phyloP scores from a whole-genome alignment of 2,797 vertebrate species.

The Xyrichtys novacula region DNA sequence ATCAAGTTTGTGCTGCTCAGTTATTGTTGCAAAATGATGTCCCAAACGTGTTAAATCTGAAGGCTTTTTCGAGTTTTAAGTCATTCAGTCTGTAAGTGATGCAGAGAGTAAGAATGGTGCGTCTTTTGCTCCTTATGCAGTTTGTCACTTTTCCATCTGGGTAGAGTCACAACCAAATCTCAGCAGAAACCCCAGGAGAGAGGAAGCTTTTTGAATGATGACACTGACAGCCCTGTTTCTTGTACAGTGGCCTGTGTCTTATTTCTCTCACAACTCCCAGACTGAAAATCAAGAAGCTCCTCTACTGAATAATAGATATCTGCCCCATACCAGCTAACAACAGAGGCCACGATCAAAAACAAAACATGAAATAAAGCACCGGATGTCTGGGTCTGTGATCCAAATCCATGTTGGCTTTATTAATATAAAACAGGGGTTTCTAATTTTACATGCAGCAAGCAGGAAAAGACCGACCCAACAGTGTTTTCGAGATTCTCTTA shows the following conservation, averaged over 20 bases:
- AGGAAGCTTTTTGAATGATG: constrained; percentile 47
- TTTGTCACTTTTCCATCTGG: constrained; percentile 36
- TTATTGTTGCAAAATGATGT: background rate
- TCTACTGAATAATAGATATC: constrained; percentile 77
- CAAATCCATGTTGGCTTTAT: constrained; percentile 62
- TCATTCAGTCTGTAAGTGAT: constrained; percentile 17
- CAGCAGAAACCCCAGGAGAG: constrained; percentile 16
- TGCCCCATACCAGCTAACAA: constrained; percentile 46
- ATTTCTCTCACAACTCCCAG: constrained; percentile 55
- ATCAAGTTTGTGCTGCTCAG: background rate
- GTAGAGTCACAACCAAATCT: constrained; percentile 23
- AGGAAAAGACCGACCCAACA: constrained; percentile 25
- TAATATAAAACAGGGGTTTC: constrained; percentile 51
- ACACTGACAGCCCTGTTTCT: constrained; percentile 31
- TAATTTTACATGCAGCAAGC: constrained; percentile 21
- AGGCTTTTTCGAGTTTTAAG: constrained; percentile 7
- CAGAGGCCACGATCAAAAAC: constrained; percentile 66
- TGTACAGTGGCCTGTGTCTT: constrained; percentile 61
- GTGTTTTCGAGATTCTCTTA: constrained; percentile 51
- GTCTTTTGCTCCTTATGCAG: constrained; percentile 7
- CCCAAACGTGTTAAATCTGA: background rate
- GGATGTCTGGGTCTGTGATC: constrained; percentile 41
- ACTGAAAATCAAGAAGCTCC: constrained; percentile 58
- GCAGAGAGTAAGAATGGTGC: constrained; percentile 2
- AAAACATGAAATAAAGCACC: constrained; percentile 56